Base-by-base conservation (phyloP, 2,113 vertebrate species). In the Pipa parva region DNA sequence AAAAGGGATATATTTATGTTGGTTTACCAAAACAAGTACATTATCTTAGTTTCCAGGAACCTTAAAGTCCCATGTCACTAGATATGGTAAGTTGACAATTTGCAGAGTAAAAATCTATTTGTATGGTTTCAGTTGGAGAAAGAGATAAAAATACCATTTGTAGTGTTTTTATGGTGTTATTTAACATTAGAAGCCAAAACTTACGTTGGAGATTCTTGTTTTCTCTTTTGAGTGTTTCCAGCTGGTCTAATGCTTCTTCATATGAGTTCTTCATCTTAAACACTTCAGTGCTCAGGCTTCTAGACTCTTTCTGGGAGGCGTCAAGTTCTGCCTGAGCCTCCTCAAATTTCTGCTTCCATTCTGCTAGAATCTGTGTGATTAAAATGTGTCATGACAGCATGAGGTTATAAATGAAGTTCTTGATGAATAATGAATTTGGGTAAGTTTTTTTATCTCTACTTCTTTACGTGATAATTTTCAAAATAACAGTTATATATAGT, bases 281-380 rank as follows among this genome's bases (percentile, higher is more conserved):
- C 13, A 87, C 64, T 39, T 87, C 85, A 1, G 82, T 87, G 48
- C 83, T 87, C 25, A 87, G 78, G 64, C 83, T 82, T 0, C 79
- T 78, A 9, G 81, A 69, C 49, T 87, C 85, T 63, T 87, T 86
- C 79, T 78, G 84, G 24, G 85, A 81, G 42, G 81, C 75, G 49
- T 87, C 85, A 4, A 87, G 77, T 50, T 87, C 85, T 63, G 84
- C 78, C 33, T 84, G 84, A 11, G 77, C 63, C 68, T 87, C 85
- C 31, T 85, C 85, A 39, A 81, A 88, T 67, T 91, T 91, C 69
- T 90, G 88, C 63, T 85, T 90, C 88, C 88, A 91, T 59, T 91
- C 88, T 62, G 79, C 70, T 63, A 90, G 64, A 21, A 90, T 56
- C 89, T 91, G 72, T 17, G 37, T 9, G 20, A 52, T 24, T 3